These are phyloP conservation scores for Eulemur coronatus DNA, from an alignment of 2,797 vertebrate species.

Conservation along the genomic window DNA sequence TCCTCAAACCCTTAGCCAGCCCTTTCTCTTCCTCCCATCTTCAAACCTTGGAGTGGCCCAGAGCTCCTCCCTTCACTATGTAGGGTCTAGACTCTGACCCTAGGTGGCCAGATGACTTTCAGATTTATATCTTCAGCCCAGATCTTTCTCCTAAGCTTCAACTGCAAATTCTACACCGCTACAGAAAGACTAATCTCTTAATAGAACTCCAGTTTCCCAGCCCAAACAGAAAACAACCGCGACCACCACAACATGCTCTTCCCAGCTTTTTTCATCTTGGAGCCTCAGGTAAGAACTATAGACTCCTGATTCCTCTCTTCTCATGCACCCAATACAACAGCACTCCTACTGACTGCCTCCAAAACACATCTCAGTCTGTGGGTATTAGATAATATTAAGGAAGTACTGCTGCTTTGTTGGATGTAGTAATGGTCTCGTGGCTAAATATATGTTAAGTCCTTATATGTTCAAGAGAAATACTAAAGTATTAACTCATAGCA, in stretches of 20 bases:
- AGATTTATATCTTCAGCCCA: neutral
- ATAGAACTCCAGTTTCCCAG: neutral
- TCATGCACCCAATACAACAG: neutral
- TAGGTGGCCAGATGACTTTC: neutral
- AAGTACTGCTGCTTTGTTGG: neutral
- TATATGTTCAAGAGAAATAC: constrained; percentile 20
- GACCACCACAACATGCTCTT: neutral
- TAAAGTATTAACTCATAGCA: neutral
- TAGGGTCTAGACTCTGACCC: neutral
- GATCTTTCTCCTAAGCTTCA: neutral
- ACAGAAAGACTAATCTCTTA: neutral
- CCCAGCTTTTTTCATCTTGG: neutral
- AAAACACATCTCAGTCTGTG: neutral
- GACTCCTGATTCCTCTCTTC: neutral
- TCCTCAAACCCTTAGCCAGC: neutral
- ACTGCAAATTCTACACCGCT: neutral
- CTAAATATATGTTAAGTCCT: neutral
- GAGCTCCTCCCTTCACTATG: neutral
- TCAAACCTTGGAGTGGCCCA: neutral
- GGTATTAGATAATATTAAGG: neutral
- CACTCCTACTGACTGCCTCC: neutral
- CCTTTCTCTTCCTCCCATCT: neutral
- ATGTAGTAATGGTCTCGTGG: neutral
- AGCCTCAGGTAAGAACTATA: neutral
- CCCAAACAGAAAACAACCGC: neutral